phyloP scores from a whole-genome alignment of 2,113 vertebrate genomes.

The Hippocampus zosterae region DNA sequence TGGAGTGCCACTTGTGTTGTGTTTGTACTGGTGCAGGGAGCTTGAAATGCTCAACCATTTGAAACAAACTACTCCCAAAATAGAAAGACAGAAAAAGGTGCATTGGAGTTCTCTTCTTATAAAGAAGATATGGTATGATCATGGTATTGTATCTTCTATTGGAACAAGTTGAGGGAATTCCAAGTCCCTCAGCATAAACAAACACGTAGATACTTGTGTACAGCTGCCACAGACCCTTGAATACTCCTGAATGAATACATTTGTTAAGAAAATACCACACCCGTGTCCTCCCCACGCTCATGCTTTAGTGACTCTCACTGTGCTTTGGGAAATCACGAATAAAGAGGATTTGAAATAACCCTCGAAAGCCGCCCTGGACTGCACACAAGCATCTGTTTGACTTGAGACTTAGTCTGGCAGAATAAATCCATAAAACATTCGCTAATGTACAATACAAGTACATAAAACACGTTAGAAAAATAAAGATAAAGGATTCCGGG shows the following conservation, averaged over 20 bases:
- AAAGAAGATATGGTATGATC: conserved; percentile 76
- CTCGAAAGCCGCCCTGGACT: conserved; percentile 53
- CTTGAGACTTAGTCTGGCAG: conserved; percentile 52
- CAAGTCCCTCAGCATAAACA: conserved; percentile 33
- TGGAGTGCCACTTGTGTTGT: conserved; percentile 51
- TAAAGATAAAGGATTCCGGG: conserved; percentile 51
- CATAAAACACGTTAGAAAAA: conserved; percentile 63
- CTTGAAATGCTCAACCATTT: conserved; percentile 52
- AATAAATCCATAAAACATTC: conserved; percentile 64
- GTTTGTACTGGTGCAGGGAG: conserved; percentile 48
- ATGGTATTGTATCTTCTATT: conserved; percentile 56
- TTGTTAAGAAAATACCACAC: conserved; percentile 30
- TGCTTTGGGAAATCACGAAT: conserved; percentile 59
- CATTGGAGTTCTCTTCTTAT: conserved; percentile 75
- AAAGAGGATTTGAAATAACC: conserved; percentile 64
- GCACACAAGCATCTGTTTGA: conserved; percentile 56
- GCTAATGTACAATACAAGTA: conserved; percentile 61
- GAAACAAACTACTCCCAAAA: conserved; percentile 62
- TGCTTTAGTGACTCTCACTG: conserved; percentile 46
- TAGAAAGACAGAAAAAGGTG: conserved; percentile 65
- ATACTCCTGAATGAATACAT: conserved; percentile 43
- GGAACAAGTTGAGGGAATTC: conserved; percentile 45
- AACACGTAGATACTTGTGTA: conserved; percentile 53
- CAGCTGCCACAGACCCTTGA: conserved; percentile 33
- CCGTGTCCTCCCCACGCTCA: conserved; percentile 20